Evolutionary conservation across 2,888 invertebrate genomes (phyloP), one percentile per base, ranked within the genome.

Genomic region (Watsonalla cultraria): DNA sequence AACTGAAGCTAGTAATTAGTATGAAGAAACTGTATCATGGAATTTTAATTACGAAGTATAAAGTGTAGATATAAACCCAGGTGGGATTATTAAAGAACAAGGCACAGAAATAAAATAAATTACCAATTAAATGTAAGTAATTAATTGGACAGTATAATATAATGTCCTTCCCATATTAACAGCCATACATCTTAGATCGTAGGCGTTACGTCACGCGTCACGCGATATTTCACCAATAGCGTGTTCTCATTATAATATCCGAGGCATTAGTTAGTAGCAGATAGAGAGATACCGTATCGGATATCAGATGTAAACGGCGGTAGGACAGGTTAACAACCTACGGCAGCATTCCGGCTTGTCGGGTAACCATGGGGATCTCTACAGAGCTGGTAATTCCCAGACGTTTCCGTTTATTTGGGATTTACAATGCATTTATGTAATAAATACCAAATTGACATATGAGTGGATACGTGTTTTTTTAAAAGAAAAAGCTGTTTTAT

Each of bases 291-390:
- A 86, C 73, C 70, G 76, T 85, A 86, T 86, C 80, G 70, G 76
- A 73, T 86, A 85, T 86, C 84, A 83, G 85, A 86, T 83, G 85
- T 82, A 83, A 82, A 76, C 75, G 80, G 74, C 70, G 71, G 65
- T 65, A 72, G 80, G 81, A 85, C 84, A 84, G 83, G 87, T 82
- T 82, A 86, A 84, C 82, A 83, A 82, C 84, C 84, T 75, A 79
- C 70, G 58, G 71, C 80, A 72, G 76, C 85, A 87, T 87, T 87
- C 86, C 87, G 73, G 66, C 66, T 72, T 66, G 70, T 70, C 58
- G 66, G 71, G 70, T 77, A 82, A 85, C 82, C 78, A 84, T 76
- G 68, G 59, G 53, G 55, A 83, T 78, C 53, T 79, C 11, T 76
- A 81, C 70, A 72, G 86, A 85, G 86, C 59, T 79, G n/a, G 81